Evolutionary conservation across 2,888 invertebrate genomes (phyloP), one percentile per base, ranked within the genome.

Genomic region (Archips xylosteana): DNA sequence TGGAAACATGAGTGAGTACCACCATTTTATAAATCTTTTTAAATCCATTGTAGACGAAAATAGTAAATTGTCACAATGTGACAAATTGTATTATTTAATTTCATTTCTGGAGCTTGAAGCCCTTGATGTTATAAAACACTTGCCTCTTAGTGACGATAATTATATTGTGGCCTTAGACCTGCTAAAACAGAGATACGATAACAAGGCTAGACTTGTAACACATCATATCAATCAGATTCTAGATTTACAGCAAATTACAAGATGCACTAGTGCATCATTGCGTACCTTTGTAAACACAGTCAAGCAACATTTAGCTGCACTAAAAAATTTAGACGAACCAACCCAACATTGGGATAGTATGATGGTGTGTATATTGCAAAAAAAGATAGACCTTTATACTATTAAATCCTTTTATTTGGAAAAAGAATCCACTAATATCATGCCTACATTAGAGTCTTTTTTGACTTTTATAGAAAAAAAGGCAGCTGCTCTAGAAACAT

Each of bases 251-350:
- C 57, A 49, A 13, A 10, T 45, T 2, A 57, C 64, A 8, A 57
- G 42, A n/a, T 47, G 63, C 8, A 64, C 57, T n/a, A 13, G 13
- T 32, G 5, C n/a, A n/a, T 10, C n/a, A n/a, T 10, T 71, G 5
- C 36, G 36, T 12, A 32, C 3, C 12, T 34, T 71, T 13, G 9
- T 71, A 23, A 42, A 13, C 15, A 15, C 23, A 36, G 47, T 23
- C 2, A 71, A 64, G 57, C 71, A 71, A 13, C 64, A 71, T n/a
- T 39, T 71, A 6, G 64, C 23, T 9, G 57, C 64, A 4, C 32
- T 71, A n/a, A 64, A 47, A 36, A 71, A 65, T 36, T 34, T 71
- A 34, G 47, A 34, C 8, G 71, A 71, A n/a, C n/a, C n/a, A n/a
- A n/a, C n/a, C n/a, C n/a, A n/a, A n/a, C n/a, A n/a, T n/a, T n/a